Conservation (phyloP, 2,888 invertebrate genomes). For the Mystacides longicornis region DNA sequence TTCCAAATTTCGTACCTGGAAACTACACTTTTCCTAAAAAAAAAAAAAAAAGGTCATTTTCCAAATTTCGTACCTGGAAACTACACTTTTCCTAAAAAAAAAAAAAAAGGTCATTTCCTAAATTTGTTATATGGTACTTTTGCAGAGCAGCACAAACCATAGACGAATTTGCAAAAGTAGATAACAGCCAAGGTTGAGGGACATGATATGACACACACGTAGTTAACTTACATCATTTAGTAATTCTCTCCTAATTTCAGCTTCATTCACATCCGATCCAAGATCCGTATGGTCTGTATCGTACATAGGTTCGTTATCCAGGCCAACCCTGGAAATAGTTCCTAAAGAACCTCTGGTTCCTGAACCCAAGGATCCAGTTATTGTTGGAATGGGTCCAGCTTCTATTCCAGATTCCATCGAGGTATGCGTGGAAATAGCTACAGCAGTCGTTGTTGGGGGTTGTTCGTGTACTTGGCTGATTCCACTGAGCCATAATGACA, state of each 20-base stretch:
- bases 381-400: constrained; percentile 63
- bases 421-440: constrained; percentile 44
- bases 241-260: constrained; percentile 66
- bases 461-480: constrained; percentile 37
- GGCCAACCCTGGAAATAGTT: constrained; percentile 49
- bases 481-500: constrained; percentile 48
- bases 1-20: too few species aligned
- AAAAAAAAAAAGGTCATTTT: too few species aligned
- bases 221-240: constrained; percentile 73
- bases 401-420: constrained; percentile 60
- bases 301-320: constrained; percentile 51
- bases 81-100: too few species aligned
- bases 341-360: constrained; percentile 49
- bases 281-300: constrained; percentile 77
- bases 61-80: too few species aligned
- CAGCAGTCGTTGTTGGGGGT: constrained; percentile 36
- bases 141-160: too few species aligned
- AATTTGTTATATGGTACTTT: too few species aligned
- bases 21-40: too few species aligned
- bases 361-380: constrained; percentile 59
- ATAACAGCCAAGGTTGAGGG: too few species aligned
- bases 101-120: too few species aligned
- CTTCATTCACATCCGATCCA: constrained; percentile 72
- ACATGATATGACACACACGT: too few species aligned
- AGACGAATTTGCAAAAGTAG: too few species aligned